A percentile compares a stretch with the other conserved stretches of the same genome.
Evolutionary conservation across 2,888 invertebrate genomes (phyloP).

Genomic region (Achlya flavicornis): DNA sequence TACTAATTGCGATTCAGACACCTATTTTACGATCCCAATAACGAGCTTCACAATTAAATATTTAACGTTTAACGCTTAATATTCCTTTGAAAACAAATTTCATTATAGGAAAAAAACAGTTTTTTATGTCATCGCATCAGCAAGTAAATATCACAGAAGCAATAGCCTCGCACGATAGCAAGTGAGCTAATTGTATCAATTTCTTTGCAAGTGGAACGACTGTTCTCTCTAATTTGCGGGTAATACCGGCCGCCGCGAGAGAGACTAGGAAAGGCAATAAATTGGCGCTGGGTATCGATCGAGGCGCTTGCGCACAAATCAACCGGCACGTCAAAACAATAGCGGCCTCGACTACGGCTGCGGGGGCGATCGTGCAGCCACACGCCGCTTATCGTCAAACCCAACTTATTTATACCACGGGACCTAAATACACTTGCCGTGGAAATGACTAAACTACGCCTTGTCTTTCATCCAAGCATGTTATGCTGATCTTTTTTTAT

Average conservation of each 20-base stretch:
- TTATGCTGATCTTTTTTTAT: constrained; percentile 16
- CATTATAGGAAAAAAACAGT: too few relatives aligned
- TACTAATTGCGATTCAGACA: constrained; percentile 62
- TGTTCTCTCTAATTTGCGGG: constrained; percentile 65
- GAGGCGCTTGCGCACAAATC: constrained; percentile 75
- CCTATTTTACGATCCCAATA: constrained; percentile 57
- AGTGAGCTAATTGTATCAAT: constrained; percentile 49
- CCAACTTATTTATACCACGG: constrained; percentile 46
- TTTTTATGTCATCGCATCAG: neutral
- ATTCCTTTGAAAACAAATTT: constrained; percentile 29
- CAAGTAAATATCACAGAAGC: neutral
- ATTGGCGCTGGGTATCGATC: constrained; percentile 70
- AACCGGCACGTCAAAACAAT: constrained; percentile 74
- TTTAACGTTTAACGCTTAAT: constrained; percentile 45
- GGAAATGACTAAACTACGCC: constrained; percentile 35
- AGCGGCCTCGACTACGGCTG: constrained; percentile 64
- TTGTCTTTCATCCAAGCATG: constrained; percentile 28
- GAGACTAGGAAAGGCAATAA: constrained; percentile 70
- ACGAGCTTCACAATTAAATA: constrained; percentile 60
- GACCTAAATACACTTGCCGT: constrained; percentile 41
- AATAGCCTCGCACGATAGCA: neutral
- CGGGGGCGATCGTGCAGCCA: constrained; percentile 73
- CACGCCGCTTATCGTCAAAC: constrained; percentile 63
- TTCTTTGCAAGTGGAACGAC: constrained; percentile 58
- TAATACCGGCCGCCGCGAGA: constrained; percentile 50